phyloP scores from a whole-genome alignment of 1,140 invertebrate species.

The Drosophila ogumai region DNA sequence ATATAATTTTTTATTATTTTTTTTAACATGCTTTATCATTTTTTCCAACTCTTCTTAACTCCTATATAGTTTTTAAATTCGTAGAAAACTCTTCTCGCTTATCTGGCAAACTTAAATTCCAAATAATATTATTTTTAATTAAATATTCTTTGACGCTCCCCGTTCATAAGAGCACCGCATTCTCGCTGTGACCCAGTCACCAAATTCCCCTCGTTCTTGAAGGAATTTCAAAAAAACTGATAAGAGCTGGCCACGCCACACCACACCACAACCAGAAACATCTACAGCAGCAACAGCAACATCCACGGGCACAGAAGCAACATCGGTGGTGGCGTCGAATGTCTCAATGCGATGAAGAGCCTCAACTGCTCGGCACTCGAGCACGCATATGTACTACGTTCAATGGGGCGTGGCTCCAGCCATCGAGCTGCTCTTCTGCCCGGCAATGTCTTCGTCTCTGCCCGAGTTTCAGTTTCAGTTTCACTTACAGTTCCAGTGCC shows the following conservation, averaged over 20 bases:
- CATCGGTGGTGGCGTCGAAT: slow-evolving; percentile 65
- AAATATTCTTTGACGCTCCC: not conserved
- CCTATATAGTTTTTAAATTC: too few species aligned
- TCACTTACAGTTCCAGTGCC: slow-evolving; percentile 9
- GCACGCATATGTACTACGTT: slow-evolving; percentile 72
- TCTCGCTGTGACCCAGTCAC: slow-evolving; percentile 5
- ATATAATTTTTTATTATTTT: too few species aligned
- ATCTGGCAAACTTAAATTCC: not conserved
- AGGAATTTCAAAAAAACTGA: slow-evolving; percentile 65
- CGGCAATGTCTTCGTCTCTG: slow-evolving; percentile 13
- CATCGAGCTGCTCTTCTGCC: slow-evolving; percentile 51
- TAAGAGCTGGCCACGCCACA: slow-evolving; percentile 43
- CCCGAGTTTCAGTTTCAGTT: slow-evolving; percentile 6
- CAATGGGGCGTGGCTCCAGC: slow-evolving; percentile 68
- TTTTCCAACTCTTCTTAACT: not conserved
- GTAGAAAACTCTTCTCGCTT: too few species aligned
- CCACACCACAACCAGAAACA: slow-evolving; percentile 11
- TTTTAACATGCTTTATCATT: too few species aligned
- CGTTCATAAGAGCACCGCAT: not conserved
- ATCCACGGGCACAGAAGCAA: slow-evolving; percentile 8
- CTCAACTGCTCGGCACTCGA: slow-evolving; percentile 51
- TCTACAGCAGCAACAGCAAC: slow-evolving; percentile 10
- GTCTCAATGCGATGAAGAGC: slow-evolving; percentile 69
- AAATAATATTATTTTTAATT: not conserved
- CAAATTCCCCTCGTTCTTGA: slow-evolving; percentile 8